Percentiles rank a stretch among this genome's conserved stretches.
Evolutionary conservation across 2,113 vertebrate genomes (phyloP).

Genomic region (Bungarus multicinctus): DNA sequence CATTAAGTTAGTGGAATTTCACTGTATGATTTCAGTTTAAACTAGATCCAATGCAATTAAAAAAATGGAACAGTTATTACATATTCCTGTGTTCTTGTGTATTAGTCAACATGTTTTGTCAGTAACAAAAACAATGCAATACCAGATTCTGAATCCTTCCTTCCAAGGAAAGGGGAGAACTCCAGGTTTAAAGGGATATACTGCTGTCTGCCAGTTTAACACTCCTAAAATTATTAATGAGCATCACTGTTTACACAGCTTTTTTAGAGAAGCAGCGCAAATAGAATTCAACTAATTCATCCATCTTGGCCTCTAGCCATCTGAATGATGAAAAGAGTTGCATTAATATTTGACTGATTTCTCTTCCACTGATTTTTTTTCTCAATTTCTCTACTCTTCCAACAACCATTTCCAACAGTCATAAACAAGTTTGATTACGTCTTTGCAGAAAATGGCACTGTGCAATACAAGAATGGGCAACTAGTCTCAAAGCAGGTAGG

Average conservation of each 20-base stretch:
- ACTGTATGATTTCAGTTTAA: neutral
- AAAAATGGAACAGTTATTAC: neutral
- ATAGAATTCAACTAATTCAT: neutral
- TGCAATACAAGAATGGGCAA: slow-evolving; percentile 93
- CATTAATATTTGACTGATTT: slow-evolving; percentile 13
- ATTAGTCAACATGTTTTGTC: neutral
- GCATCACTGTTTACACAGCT: neutral
- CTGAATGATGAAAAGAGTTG: neutral
- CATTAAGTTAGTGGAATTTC: neutral
- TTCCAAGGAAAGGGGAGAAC: slow-evolving; percentile 1
- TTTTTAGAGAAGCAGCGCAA: neutral
- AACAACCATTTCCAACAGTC: slow-evolving; percentile 69
- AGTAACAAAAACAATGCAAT: neutral
- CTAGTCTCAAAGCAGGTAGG: slow-evolving; percentile 91
- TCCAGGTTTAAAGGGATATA: neutral
- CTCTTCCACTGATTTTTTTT: neutral
- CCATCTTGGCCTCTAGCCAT: neutral
- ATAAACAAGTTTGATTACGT: slow-evolving; percentile 95
- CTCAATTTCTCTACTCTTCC: neutral
- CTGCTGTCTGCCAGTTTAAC: neutral
- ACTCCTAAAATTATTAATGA: neutral
- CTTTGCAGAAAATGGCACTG: slow-evolving; percentile 95
- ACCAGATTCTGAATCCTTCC: slow-evolving; percentile 2
- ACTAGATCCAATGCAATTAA: neutral
- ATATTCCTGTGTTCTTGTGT: neutral